These are phyloP conservation scores for Vespertilio murinus DNA, from an alignment of 2,797 vertebrate genomes.

Conservation along the genomic window DNA sequence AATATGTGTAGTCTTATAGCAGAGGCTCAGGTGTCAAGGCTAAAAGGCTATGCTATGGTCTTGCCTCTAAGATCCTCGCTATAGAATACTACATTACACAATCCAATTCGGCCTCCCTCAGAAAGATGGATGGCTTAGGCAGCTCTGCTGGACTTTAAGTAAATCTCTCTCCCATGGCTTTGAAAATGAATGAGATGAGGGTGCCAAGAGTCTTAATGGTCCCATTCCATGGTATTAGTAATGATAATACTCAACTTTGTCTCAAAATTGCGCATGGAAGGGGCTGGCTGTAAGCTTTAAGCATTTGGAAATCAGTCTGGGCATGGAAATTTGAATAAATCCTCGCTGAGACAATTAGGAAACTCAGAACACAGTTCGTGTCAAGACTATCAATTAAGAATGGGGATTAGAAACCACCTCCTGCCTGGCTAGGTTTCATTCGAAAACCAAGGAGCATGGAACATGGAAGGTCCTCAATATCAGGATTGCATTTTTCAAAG, in stretches of 20 bases:
- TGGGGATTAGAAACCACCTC: neutral
- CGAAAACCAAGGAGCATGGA: neutral
- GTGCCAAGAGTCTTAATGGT: conserved; percentile 62
- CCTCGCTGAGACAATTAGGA: conserved; percentile 50
- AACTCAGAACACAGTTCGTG: conserved; percentile 13
- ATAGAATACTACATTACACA: neutral
- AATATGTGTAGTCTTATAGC: neutral
- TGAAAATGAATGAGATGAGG: conserved; percentile 38
- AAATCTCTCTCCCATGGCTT: conserved; percentile 40
- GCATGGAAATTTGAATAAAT: conserved; percentile 31
- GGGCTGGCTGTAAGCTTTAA: neutral
- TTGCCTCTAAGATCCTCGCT: neutral
- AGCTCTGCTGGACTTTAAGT: conserved; percentile 47
- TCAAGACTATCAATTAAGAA: conserved; percentile 15
- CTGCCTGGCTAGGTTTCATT: neutral
- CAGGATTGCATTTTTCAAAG: neutral
- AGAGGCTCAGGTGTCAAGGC: neutral
- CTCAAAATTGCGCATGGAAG: conserved; percentile 52
- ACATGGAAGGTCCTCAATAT: neutral
- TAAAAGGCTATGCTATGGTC: conserved; percentile 1
- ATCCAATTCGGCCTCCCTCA: neutral
- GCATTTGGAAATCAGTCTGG: conserved; percentile 46
- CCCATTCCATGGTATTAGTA: conserved; percentile 55
- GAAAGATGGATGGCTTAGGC: conserved; percentile 3
- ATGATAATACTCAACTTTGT: conserved; percentile 47